Evolutionary conservation across 2,888 invertebrate species (phyloP), one percentile per base, ranked within the genome.

Genomic region (Xiphydria camelus): DNA sequence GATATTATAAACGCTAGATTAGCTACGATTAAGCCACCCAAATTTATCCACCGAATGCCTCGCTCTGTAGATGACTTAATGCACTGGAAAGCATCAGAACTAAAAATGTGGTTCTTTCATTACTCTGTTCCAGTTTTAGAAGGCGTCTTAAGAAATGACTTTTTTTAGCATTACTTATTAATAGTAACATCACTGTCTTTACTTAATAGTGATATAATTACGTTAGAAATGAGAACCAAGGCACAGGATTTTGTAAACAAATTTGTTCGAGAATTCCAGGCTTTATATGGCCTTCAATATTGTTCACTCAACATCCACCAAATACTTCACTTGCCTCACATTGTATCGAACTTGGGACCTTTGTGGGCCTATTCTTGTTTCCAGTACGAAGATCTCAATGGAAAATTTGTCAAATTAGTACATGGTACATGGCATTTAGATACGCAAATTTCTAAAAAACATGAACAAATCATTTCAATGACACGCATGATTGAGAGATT

Each of bases 81-180:
- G 52, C 12, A 51, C 22, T 57, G 47, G 55, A 53, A 57, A 51
- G 57, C 57, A n/a, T 51, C 48, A 0, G 53, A 57, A 46, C 37
- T 51, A 2, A 55, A 50, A 42, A 38, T 20, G 14, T 53, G 31
- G 38, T 43, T 47, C 14, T 53, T 49, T 44, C 47, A 53, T 41
- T 57, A 51, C 32, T 55, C 48, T 17, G 7, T 51, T 12, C 45
- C 47, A 18, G 38, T 41, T 25, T 35, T 55, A 1, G 14, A 45
- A 14, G 36, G 23, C 21, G 39, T 51, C 25, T 20, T 51, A 29
- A n/a, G 21, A 15, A n/a, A 18, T 14, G 34, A 47, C 20, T 55
- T 41, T n/a, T 41, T 48, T 53, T 7, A 45, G 12, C 43, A 53
- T 23, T 53, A 46, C 26, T 10, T 26, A 12, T 37, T 26, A 22